Conservation (phyloP, 2,797 vertebrate species). For the Jordanella pulchra region DNA sequence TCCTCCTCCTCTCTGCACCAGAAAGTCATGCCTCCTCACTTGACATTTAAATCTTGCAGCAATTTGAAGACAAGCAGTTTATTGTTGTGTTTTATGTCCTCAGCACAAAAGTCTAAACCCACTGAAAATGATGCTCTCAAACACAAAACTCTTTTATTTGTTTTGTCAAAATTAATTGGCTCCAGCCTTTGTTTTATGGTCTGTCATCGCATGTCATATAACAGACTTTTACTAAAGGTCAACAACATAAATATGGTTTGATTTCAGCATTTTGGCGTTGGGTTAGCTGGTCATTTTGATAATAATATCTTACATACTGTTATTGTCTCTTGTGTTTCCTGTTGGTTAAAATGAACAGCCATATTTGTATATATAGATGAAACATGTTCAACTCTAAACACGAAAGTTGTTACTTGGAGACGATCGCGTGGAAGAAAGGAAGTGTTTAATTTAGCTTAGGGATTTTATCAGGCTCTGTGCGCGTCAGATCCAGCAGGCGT, state of each 20-base stretch:
- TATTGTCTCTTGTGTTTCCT: neutral
- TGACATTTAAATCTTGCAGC: constrained; percentile 5
- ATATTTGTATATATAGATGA: neutral
- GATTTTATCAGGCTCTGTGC: constrained; percentile 66
- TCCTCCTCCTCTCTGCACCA: neutral
- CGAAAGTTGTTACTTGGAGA: constrained; percentile 58
- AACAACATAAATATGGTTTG: neutral
- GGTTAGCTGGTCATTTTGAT: neutral
- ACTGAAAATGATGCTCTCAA: neutral
- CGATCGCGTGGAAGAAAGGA: constrained; percentile 56
- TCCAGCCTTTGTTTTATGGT: neutral
- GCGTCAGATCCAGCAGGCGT: constrained; percentile 67
- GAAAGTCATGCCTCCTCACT: neutral
- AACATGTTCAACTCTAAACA: constrained; percentile 31
- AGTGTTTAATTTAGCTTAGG: constrained; percentile 74
- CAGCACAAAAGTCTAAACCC: neutral
- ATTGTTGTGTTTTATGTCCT: constrained; percentile 1
- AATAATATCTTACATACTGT: neutral
- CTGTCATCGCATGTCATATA: neutral
- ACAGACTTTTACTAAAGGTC: neutral
- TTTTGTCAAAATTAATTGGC: neutral
- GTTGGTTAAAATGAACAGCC: neutral
- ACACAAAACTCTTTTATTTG: neutral
- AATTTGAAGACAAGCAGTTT: neutral
- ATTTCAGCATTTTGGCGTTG: neutral